Base-by-base conservation (phyloP, 2,888 invertebrate species). In the Charanyca ferruginea region DNA sequence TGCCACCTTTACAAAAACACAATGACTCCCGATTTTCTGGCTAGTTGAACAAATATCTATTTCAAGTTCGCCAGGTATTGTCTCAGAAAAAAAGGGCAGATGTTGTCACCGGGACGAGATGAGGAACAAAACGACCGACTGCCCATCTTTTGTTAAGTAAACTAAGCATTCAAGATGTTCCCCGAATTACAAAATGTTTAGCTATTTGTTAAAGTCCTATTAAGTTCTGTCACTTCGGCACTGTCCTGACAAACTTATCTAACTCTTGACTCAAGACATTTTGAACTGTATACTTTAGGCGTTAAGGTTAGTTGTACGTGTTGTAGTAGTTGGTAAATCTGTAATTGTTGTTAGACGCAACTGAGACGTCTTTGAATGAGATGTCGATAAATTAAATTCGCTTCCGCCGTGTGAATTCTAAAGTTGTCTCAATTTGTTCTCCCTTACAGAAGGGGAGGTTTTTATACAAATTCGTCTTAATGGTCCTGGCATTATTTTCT, bases 131-230 rank as follows among this genome's bases (percentile, higher is more conserved):
- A 86, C 87, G 86, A 83, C 79, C 84, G 88, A 85, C 90, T 85
- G 89, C 89, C 90, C 87, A 82, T 87, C 91, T 83, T 89, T 95
- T 94, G 94, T 95, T 91, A 89, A 90, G 85, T 87, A 91, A 93
- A 93, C 92, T 91, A 91, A 88, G 91, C 89, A 92, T 94, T 93
- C 89, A 91, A 91, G 87, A 90, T 90, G 90, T 95, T 95, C 94
- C 85, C 86, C 93, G 95, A 94, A 95, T 94, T 90, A 93, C 92
- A 91, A 93, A 95, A 93, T 93, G 92, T 92, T 95, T 95, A 93
- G 93, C 91, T 94, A 95, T 95, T 95, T 95, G 95, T 95, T 94
- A 94, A 93, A 94, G 87, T 93, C 91, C 93, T 91, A 95, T 95
- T 95, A 94, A 90, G 93, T 91, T 93, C 88, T 93, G 94, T 93